These are phyloP conservation scores for Vannuccia rotundouncinata DNA, from an alignment of 2,888 invertebrate species.

Conservation along the genomic window DNA sequence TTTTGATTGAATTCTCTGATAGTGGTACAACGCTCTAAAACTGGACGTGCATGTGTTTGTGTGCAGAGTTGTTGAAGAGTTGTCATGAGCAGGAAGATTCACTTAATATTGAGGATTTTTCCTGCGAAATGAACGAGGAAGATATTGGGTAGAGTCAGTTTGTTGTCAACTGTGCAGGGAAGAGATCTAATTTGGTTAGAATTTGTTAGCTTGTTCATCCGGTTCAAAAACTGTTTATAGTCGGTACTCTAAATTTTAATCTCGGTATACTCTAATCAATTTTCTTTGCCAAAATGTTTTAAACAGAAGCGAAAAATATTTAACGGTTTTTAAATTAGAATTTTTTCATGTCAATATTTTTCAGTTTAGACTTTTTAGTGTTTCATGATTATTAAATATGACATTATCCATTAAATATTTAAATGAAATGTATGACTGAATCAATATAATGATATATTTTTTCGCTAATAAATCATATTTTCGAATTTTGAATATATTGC, in stretches of 20 bases:
- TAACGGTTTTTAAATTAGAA: too few relatives aligned
- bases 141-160: constrained; percentile 13
- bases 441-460: too few relatives aligned
- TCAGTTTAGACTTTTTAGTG: too few relatives aligned
- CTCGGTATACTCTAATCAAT: too few relatives aligned
- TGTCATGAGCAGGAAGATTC: constrained; percentile 23
- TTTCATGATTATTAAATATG: too few relatives aligned
- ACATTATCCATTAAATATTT: too few relatives aligned
- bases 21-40: constrained; percentile 12
- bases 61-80: not conserved
- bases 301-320: too few relatives aligned
- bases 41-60: constrained; percentile 24
- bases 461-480: too few relatives aligned
- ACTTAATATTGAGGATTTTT: constrained; percentile 20
- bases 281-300: too few relatives aligned
- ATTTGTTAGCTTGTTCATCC: constrained; percentile 1
- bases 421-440: too few relatives aligned
- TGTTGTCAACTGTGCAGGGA: constrained; percentile 13
- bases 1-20: constrained; percentile 8
- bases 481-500: too few relatives aligned
- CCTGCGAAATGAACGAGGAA: constrained; percentile 11
- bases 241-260: not conserved
- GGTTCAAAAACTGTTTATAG: not conserved
- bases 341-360: too few relatives aligned
- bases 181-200: constrained; percentile 13